Evolutionary conservation across 2,888 invertebrate genomes (phyloP), one percentile per base, ranked within the genome.

Genomic region (Diaperis boleti): DNA sequence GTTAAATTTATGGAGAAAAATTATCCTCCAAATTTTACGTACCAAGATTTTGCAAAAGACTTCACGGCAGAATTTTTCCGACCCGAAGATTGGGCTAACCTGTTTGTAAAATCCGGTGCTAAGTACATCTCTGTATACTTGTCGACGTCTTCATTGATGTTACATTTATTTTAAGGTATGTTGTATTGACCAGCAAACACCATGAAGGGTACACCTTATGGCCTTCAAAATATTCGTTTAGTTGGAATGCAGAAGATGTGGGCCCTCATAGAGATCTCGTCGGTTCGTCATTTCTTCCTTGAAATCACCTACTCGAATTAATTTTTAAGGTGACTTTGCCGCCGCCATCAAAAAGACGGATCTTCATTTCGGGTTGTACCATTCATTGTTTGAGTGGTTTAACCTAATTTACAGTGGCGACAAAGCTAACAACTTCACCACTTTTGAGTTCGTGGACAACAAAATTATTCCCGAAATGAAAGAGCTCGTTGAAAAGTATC

Each of bases 41-140:
- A 98, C 81, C 95, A 95, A 76, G 94, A 97, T 60, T 97, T 98
- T 82, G 97, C 91, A 0, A 86, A 86, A 13, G 88, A 92, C 76
- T 97, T 98, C 73, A 95, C 89, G 1, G 94, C 95, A 0, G 95
- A 96, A 79, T 91, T 96, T 74, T 98, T 91, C 76, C 87, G 96
- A 78, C 89, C 97, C 0, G 82, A 86, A 0, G 83, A 89, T 72
- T 98, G 97, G 95, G 94, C 93, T 0, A 82, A 90, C 54, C 82
- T 97, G 7, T 93, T 98, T 73, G 79, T 86, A 45, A 87, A 89
- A 63, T 89, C 97, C 35, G 97, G 97, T 44, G 98, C 96, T 41
- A 93, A 89, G 90, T 94, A 82, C 2, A n/a, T 26, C 26, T 26
- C 6, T 20, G 20, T 20, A 20, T 20, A 26, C 3, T 26, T n/a